These are phyloP conservation scores for Spea bombifrons DNA, from an alignment of 2,113 vertebrate species.

Conservation along the genomic window DNA sequence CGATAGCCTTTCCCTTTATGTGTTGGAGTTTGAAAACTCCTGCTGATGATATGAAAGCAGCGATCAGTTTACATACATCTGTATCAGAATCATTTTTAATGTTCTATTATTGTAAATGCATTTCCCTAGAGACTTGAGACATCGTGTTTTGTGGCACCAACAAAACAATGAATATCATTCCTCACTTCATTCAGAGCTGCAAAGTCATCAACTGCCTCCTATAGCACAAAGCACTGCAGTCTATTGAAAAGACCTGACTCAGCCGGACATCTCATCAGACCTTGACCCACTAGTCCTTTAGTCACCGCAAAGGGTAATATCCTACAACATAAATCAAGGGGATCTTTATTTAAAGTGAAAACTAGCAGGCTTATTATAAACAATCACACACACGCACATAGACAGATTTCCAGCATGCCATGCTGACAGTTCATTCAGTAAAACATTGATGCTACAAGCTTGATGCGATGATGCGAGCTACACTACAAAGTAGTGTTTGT, in stretches of 20 bases:
- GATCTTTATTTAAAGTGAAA: too few species aligned
- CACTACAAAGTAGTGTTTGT: too few species aligned
- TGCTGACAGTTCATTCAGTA: too few species aligned
- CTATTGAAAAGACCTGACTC: constrained; percentile 4
- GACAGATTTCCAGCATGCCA: too few species aligned
- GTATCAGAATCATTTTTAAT: neutral
- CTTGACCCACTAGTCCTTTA: neutral
- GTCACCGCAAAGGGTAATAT: neutral
- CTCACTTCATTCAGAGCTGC: neutral
- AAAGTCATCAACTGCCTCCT: neutral
- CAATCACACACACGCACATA: too few species aligned
- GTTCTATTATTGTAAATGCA: neutral
- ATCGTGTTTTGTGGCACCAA: neutral
- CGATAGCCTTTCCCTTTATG: neutral
- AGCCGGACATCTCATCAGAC: neutral
- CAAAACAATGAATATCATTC: constrained; percentile 3
- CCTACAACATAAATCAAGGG: too few species aligned
- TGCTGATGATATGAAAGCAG: neutral
- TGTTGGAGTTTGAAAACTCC: neutral
- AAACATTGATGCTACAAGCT: too few species aligned
- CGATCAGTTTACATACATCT: neutral
- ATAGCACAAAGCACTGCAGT: neutral
- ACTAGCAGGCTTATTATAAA: too few species aligned
- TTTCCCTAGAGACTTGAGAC: neutral
- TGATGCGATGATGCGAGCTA: too few species aligned